Percentiles rank a stretch among this genome's conserved stretches.
Conservation (phyloP, 2,113 vertebrate species). For the Oriolus oriolus region DNA sequence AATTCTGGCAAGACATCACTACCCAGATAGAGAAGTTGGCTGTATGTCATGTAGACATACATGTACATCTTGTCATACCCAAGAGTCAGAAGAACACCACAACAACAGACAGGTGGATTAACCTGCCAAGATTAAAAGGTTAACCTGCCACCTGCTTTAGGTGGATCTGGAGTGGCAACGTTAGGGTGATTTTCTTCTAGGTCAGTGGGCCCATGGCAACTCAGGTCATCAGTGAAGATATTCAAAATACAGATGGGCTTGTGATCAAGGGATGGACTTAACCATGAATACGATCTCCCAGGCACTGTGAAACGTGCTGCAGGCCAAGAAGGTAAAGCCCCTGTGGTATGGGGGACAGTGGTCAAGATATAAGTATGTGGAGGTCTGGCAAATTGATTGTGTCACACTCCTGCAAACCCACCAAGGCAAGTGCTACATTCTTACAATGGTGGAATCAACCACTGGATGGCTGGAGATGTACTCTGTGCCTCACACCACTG, state of each 20-base stretch:
- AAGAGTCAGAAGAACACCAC: background rate
- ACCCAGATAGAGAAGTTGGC: background rate
- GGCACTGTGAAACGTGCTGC: background rate
- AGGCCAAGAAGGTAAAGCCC: background rate
- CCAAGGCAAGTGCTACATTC: rapidly evolving
- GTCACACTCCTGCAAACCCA: background rate
- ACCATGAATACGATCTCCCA: background rate
- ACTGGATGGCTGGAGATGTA: background rate
- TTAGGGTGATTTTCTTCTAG: background rate
- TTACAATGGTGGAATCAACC: background rate
- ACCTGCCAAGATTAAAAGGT: background rate
- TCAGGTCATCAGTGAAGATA: background rate
- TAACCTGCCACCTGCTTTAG: no score
- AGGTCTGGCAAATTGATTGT: background rate
- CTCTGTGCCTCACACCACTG: background rate
- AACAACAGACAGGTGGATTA: background rate
- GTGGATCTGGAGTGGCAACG: background rate
- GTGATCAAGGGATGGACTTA: background rate
- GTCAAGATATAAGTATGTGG: background rate
- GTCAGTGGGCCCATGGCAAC: rapidly evolving
- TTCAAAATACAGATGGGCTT: background rate
- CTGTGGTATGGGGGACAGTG: background rate
- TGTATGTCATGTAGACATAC: background rate
- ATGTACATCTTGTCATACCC: background rate
- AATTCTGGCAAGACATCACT: background rate